phyloP scores from a whole-genome alignment of 2,113 vertebrate species.

The Rhineura floridana region DNA sequence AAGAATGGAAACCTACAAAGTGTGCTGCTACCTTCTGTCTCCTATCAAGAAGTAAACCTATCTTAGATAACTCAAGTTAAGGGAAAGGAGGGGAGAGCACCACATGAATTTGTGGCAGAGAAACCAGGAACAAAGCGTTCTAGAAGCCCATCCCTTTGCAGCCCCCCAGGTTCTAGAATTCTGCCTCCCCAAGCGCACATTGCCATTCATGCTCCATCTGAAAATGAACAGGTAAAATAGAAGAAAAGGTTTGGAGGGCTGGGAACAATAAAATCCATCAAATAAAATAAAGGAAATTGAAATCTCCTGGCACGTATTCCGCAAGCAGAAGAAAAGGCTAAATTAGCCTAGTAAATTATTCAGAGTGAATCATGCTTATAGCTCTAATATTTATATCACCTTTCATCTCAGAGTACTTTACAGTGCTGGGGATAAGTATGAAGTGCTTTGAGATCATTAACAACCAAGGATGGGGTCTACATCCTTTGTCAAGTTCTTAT shows the following conservation, averaged over 20 bases:
- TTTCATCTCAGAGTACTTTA: slow-evolving; percentile 20
- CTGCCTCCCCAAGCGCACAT: not conserved
- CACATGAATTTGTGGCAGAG: not conserved
- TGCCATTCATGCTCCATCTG: not conserved
- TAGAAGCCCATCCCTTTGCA: not conserved
- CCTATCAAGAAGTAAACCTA: not conserved
- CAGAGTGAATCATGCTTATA: slow-evolving; percentile 23
- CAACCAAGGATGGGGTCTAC: not conserved
- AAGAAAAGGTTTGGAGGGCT: slow-evolving; percentile 8
- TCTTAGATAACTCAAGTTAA: not conserved
- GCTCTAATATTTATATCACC: slow-evolving; percentile 39
- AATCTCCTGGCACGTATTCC: slow-evolving; percentile 28
- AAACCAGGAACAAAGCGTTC: not conserved
- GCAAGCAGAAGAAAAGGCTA: slow-evolving; percentile 35
- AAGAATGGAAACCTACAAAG: not conserved
- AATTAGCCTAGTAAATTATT: slow-evolving; percentile 43
- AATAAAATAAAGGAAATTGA: slow-evolving; percentile 38
- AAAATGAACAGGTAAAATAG: not conserved
- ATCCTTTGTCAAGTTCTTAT: slow-evolving; percentile 1
- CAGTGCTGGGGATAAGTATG: slow-evolving; percentile 8
- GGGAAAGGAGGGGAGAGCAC: not conserved
- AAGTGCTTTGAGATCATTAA: slow-evolving; percentile 17
- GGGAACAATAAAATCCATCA: slow-evolving; percentile 26
- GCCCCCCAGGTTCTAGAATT: not conserved
- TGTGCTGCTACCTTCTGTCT: not conserved